These are phyloP conservation scores for Achlya flavicornis DNA, from an alignment of 2,888 invertebrate species.

Conservation along the genomic window DNA sequence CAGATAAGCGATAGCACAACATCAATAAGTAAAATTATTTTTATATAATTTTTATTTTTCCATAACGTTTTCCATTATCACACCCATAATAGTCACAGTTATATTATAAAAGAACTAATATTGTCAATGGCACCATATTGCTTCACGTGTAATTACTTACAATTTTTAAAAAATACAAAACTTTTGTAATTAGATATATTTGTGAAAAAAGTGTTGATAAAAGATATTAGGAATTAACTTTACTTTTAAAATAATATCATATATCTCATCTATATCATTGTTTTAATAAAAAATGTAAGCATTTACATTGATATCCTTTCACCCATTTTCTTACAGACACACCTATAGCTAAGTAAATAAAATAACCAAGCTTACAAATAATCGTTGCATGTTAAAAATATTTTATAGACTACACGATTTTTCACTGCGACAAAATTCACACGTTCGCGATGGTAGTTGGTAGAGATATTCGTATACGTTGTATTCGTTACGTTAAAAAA, in stretches of 20 bases:
- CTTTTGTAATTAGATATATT: neutral
- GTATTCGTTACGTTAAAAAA: no score
- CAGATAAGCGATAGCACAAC: slow-evolving; percentile 41
- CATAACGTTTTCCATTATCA: slow-evolving; percentile 25
- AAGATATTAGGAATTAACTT: neutral
- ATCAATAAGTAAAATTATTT: slow-evolving; percentile 36
- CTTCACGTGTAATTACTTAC: slow-evolving; percentile 48
- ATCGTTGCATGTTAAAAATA: neutral
- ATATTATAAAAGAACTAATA: slow-evolving; percentile 65
- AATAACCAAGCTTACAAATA: neutral
- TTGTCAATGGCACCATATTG: slow-evolving; percentile 74
- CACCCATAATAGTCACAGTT: slow-evolving; percentile 31
- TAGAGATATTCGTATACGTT: no score
- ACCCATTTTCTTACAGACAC: slow-evolving; percentile 10
- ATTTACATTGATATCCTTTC: neutral
- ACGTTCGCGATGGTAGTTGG: neutral
- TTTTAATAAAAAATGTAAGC: slow-evolving; percentile 12
- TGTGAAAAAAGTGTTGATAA: neutral
- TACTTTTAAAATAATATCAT: neutral
- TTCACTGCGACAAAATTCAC: neutral
- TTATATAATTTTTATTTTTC: slow-evolving; percentile 15
- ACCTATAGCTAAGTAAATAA: neutral
- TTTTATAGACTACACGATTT: slow-evolving; percentile 1
- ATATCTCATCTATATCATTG: no score
- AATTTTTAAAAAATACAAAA: slow-evolving; percentile 21